Percentiles rank a stretch among this genome's conserved stretches.
phyloP scores from a whole-genome alignment of 2,113 vertebrate species.

The Sarotherodon lohbergeri region DNA sequence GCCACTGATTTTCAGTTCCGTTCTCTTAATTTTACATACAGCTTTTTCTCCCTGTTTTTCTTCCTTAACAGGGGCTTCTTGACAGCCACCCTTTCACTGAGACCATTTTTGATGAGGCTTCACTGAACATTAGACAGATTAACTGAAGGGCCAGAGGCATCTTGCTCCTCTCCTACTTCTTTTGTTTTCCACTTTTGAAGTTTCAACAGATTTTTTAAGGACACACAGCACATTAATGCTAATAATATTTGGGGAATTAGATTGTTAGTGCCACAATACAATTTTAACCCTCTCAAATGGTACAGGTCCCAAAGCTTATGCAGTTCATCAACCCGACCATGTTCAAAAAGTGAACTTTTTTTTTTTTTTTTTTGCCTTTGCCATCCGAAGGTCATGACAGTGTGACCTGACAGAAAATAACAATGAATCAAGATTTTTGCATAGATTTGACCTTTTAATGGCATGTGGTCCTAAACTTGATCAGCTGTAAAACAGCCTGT shows the following conservation, averaged over 20 bases:
- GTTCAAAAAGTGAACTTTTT: neutral
- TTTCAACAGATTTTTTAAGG: neutral
- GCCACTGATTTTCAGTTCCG: neutral
- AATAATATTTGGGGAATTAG: neutral
- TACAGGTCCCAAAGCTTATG: neutral
- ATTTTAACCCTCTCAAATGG: neutral
- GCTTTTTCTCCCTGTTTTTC: neutral
- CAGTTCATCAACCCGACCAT: neutral
- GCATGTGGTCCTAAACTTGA: neutral
- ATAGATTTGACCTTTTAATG: neutral
- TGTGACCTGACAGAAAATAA: neutral
- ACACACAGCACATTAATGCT: neutral
- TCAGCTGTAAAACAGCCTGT: neutral
- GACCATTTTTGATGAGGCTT: neutral
- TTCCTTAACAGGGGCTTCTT: neutral
- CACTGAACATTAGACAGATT: neutral
- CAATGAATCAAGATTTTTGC: neutral
- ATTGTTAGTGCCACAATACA: neutral
- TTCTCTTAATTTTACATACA: neutral
- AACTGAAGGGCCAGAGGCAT: neutral
- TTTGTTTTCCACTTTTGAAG: neutral
- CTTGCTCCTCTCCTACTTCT: neutral
- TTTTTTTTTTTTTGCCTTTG: neutral
- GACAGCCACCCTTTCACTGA: neutral
- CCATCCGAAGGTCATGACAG: neutral